Evolutionary conservation across 2,888 invertebrate species (phyloP).

Genomic region (Agrilus cyanescens): DNA sequence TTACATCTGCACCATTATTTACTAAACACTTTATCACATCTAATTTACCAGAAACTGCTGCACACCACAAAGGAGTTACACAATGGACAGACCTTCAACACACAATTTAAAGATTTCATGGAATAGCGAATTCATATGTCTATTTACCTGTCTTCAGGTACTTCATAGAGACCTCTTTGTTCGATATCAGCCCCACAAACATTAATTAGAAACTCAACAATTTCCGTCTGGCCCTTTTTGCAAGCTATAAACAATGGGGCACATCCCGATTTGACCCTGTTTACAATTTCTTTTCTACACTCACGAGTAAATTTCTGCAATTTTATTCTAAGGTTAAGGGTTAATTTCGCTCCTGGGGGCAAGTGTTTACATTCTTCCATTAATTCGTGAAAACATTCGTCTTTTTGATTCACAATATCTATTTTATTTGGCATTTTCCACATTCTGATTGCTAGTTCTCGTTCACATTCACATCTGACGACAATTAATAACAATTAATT

Average conservation of each 20-base stretch:
- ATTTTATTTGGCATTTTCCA: conserved; percentile 27
- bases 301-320: conserved; percentile 47
- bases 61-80: conserved; percentile 87
- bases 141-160: conserved; percentile 58
- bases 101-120: background rate
- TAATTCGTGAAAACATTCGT: conserved; percentile 47
- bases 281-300: conserved; percentile 54
- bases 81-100: conserved; percentile 52
- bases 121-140: background rate
- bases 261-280: conserved; percentile 60
- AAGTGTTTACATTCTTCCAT: conserved; percentile 54
- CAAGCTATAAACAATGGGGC: conserved; percentile 71
- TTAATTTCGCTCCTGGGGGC: conserved; percentile 56
- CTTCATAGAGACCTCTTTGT: conserved; percentile 75
- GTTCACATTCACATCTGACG: too few species aligned
- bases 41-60: conserved; percentile 75
- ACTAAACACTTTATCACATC: conserved; percentile 66
- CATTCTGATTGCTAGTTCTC: conserved; percentile 20
- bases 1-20: conserved; percentile 70
- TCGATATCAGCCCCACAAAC: conserved; percentile 77
- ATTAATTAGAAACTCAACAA: conserved; percentile 74
- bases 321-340: conserved; percentile 40
- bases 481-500: too few species aligned
- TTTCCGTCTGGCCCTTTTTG: conserved; percentile 68
- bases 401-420: conserved; percentile 33